Base-by-base conservation (phyloP, 2,113 vertebrate species). In the Aspidoscelis tigris region DNA sequence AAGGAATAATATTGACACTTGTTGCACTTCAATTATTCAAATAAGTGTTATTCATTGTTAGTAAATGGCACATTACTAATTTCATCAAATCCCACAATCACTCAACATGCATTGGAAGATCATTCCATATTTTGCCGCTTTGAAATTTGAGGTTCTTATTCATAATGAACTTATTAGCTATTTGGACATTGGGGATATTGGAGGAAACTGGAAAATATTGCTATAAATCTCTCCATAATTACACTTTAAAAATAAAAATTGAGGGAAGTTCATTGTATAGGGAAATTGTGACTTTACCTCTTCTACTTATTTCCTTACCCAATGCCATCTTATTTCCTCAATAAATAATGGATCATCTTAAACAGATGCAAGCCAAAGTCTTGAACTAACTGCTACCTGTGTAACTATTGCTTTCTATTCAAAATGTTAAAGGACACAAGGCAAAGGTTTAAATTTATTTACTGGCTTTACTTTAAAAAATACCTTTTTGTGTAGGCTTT, bases 351-450 rank as follows among this genome's bases (percentile, higher is more conserved):
- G 4, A 6, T 58, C n/a, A 12, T 61, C 22, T 47, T 55, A 73
- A 74, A 64, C 39, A 9, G 26, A 44, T 9, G 24, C 72, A 82
- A 58, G 41, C 21, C 44, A n/a, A 24, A 75, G 58, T 16, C 44
- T 44, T 44, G 41, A 74, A 47, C 24, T 64, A 74, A 47, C 24
- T 64, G 73, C 14, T 8, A 47, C 58, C 90, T 93, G 88, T 86
- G 79, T 87, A 82, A 93, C 88, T 91, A 81, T 87, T 86, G 78
- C 81, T 84, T 90, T 87, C 92, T 84, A 84, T 24, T 83, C 78
- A 91, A 86, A 82, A 64, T 86, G 83, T 91, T 88, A 87, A 80
- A 91, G 88, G 21, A 82, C 53, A 24, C 82, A 85, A 87, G 81
- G 77, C 44, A 87, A 61, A 61, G 58, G 47, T 50, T 50, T 55